Evolutionary conservation across 2,888 invertebrate genomes (phyloP), one percentile per base, ranked within the genome.

Genomic region (Drosophila bunnanda): DNA sequence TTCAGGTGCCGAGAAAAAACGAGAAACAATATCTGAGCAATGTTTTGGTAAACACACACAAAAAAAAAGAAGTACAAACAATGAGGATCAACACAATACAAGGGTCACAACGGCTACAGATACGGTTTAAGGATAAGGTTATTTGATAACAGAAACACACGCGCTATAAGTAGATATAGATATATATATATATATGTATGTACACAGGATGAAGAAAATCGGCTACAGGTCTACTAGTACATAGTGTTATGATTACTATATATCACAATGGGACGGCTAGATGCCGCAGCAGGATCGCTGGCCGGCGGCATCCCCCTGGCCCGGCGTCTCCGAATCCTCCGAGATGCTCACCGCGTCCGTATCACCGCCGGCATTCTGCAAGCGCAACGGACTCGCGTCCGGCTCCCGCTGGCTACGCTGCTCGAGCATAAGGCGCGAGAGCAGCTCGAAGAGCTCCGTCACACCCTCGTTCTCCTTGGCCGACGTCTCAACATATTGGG

Each of bases 401-500:
- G 65, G 54, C 7, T 84, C 83, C 39, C 85, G 82, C 28, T 75
- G 78, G 34, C 84, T 77, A 38, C 75, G 82, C 41, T 87, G 88
- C 28, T 77, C 75, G 4, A 83, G 79, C 91, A 97, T 94, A 96
- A 97, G 96, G 82, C 95, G 94, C 39, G 97, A 96, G 68, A 99
- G 93, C 77, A 96, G 95, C 53, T 98, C 92, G 91, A 98, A 98
- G 90, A 98, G 93, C 72, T 98, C 98, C 91, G 98, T 97, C 7
- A 98, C 96, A 34, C 98, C 98, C 91, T 96, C 95, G 91, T 98
- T 98, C 68, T 95, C 92, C 93, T 99, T 99, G 0, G 99, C 99
- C 34, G 98, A 98, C 36, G 98, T 98, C 91, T 97, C 96, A 92
- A 96, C 97, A 93, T 98, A 98, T 86, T 95, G 95, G 1, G 99